Evolutionary conservation across 1,140 invertebrate genomes (phyloP).

Genomic region (Pantala flavescens): DNA sequence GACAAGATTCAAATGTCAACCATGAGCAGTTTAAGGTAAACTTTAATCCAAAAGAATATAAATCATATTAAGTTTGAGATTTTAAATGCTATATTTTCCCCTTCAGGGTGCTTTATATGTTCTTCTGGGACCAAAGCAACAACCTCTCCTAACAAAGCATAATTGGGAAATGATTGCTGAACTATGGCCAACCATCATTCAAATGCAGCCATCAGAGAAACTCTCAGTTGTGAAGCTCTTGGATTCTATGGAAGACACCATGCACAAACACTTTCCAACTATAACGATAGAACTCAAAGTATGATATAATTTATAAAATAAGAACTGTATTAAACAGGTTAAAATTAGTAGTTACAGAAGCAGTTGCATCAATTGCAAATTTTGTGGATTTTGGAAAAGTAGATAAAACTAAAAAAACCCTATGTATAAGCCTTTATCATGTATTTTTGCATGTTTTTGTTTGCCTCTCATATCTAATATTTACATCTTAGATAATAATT

Average conservation of each 20-base stretch:
- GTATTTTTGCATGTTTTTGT: too few relatives aligned
- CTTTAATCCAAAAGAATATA: background rate
- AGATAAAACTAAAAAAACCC: too few relatives aligned
- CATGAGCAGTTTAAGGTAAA: slow-evolving; percentile 62
- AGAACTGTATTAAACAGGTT: too few relatives aligned
- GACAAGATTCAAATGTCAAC: slow-evolving; percentile 43
- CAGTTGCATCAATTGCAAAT: too few relatives aligned
- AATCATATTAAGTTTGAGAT: background rate
- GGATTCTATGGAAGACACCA: slow-evolving; percentile 43
- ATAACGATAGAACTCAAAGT: slow-evolving; percentile 40
- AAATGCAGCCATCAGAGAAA: slow-evolving; percentile 67
- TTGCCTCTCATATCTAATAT: too few relatives aligned
- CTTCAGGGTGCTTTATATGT: slow-evolving; percentile 63
- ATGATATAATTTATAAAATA: slow-evolving; percentile 12
- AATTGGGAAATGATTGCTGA: slow-evolving; percentile 61
- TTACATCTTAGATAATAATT: too few relatives aligned
- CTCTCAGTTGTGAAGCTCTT: slow-evolving; percentile 65
- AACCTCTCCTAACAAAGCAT: slow-evolving; percentile 52
- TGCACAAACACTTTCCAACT: slow-evolving; percentile 44
- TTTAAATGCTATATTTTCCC: slow-evolving; percentile 20
- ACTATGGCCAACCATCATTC: slow-evolving; percentile 64
- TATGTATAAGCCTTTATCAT: too few relatives aligned
- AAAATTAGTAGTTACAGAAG: too few relatives aligned
- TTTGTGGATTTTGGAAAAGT: too few relatives aligned
- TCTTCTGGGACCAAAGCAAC: slow-evolving; percentile 51